A percentile compares a stretch with the other conserved stretches of the same genome.
These are phyloP conservation scores for Leptocoma aspasia DNA, from an alignment of 2,113 vertebrate genomes.

Conservation along the genomic window DNA sequence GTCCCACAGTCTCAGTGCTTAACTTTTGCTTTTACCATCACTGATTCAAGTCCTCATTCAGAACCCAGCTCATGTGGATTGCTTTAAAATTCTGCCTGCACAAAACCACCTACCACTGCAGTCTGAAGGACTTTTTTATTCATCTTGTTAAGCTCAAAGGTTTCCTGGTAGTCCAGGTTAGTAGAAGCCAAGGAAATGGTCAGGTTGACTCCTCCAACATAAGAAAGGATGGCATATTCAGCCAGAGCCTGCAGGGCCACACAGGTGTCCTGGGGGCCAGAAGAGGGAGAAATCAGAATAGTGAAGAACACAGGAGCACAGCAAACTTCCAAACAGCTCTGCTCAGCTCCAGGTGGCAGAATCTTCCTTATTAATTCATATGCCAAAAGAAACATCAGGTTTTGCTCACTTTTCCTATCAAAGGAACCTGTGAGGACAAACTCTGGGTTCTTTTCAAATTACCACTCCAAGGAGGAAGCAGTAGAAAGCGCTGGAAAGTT, in stretches of 20 bases:
- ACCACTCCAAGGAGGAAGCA: neutral
- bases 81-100: neutral
- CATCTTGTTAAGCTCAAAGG: slow-evolving; percentile 86
- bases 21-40: neutral
- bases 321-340: neutral
- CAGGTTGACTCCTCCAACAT: slow-evolving; percentile 87
- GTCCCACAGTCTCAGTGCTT: neutral
- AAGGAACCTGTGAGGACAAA: neutral
- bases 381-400: neutral
- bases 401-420: neutral
- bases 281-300: neutral
- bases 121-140: slow-evolving; percentile 91
- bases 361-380: neutral
- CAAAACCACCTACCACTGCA: slow-evolving; percentile 74
- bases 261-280: slow-evolving; percentile 84
- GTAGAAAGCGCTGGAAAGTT: neutral
- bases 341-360: neutral
- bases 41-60: neutral
- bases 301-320: neutral
- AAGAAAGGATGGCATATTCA: slow-evolving; percentile 92
- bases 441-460: neutral
- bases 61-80: neutral
- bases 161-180: slow-evolving; percentile 93
- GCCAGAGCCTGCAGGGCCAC: slow-evolving; percentile 91
- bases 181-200: slow-evolving; percentile 93